Base-by-base conservation (phyloP, 2,888 invertebrate genomes). In the Campoplex capitator region DNA sequence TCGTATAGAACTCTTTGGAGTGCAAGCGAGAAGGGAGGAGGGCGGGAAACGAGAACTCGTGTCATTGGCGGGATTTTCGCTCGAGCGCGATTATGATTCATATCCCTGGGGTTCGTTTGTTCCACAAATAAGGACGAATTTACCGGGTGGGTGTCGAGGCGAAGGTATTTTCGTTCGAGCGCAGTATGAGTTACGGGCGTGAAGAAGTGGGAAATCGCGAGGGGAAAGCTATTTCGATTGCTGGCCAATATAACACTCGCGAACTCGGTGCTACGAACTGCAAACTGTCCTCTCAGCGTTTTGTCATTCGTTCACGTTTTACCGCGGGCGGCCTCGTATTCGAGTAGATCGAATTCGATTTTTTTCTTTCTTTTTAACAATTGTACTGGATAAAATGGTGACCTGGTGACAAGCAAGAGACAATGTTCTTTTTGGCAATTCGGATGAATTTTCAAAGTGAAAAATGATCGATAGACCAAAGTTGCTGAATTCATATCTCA, bases 161-260 rank as follows among this genome's bases (percentile, higher is more conserved):
- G 88, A 91, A 89, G 88, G 89, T 91, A 91, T 90, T 90, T 88
- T 88, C 84, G 78, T 85, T 77, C 88, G 81, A 76, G 83, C 84
- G 85, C 73, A 45, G 45, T n/a, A 75, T 81, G 87, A 77, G 65
- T 73, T 80, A 79, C 71, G 62, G 48, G 71, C 79, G 38, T 38
- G 67, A 38, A 62, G 73, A 38, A 76, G 84, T 80, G 85, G 80
- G 68, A 65, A 81, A 89, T 71, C 71, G 83, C 79, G 65, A 13
- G 77, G 3, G 65, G 62, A 54, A 83, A 81, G 68, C 77, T 84
- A 65, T 86, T 76, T 77, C 28, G 62, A 74, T 56, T 54, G 35
- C 56, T 54, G 81, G 71, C 54, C 81, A 78, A 78, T 70, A 62
- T 84, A 81, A 78, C 70, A 51, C 87, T 70, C 45, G 71, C 56